These are phyloP conservation scores for Aethes cnicana DNA, from an alignment of 2,888 invertebrate genomes.

Conservation along the genomic window DNA sequence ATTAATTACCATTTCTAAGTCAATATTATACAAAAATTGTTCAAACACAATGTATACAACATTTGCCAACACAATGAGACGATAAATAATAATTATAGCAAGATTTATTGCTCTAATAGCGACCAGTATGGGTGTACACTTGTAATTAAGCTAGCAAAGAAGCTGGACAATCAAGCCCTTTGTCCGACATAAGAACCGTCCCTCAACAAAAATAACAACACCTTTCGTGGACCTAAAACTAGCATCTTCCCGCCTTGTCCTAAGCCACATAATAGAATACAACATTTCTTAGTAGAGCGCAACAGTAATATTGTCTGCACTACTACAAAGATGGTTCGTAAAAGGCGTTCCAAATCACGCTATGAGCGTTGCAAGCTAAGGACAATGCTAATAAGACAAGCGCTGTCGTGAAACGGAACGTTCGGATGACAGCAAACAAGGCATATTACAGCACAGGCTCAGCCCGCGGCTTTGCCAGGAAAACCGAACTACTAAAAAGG, in stretches of 20 bases:
- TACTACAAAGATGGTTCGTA: conserved; percentile 49
- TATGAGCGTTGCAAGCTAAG: conserved; percentile 56
- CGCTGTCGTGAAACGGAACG: conserved; percentile 57
- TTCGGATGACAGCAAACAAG: conserved; percentile 64
- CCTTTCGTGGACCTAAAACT: conserved; percentile 20
- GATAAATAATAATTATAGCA: conserved; percentile 23
- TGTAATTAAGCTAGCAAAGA: conserved; percentile 61
- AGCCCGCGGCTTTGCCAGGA: conserved; percentile 13
- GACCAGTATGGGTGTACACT: conserved; percentile 43
- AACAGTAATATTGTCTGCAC: conserved; percentile 38
- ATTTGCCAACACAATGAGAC: conserved; percentile 50
- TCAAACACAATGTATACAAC: no score
- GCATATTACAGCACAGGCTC: conserved; percentile 39
- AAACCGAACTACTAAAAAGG: conserved; percentile 32
- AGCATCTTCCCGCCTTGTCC: conserved; percentile 31
- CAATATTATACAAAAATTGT: conserved; percentile 35
- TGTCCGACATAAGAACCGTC: conserved; percentile 51
- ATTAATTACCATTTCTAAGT: no score
- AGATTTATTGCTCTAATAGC: conserved; percentile 26
- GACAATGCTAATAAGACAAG: conserved; percentile 73
- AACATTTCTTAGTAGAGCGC: conserved; percentile 12
- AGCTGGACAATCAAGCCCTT: conserved; percentile 55
- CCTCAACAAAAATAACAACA: conserved; percentile 36
- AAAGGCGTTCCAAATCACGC: conserved; percentile 71
- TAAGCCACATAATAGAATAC: conserved; percentile 17